Evolutionary conservation across 2,113 vertebrate genomes (phyloP).

Genomic region (Diadophis punctatus): DNA sequence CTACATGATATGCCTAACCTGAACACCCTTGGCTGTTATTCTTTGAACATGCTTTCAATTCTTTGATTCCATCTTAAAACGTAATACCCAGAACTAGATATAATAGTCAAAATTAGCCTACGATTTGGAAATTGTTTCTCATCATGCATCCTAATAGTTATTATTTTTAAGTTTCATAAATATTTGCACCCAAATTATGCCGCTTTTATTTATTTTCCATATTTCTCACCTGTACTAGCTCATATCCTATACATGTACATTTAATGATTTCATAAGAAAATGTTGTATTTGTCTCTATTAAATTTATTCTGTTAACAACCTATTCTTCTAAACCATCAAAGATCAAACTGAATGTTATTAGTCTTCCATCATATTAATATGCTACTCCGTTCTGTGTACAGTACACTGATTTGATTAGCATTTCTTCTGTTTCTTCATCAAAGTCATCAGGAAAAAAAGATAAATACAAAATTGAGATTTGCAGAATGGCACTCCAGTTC

Average conservation of each 20-base stretch:
- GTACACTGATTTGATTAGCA: background rate
- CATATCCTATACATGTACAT: background rate
- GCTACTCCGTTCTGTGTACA: background rate
- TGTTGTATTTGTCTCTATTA: background rate
- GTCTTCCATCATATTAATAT: background rate
- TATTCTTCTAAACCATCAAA: background rate
- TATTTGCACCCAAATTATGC: background rate
- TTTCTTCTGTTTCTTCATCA: background rate
- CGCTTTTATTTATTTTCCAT: background rate
- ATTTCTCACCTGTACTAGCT: background rate
- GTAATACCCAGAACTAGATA: background rate
- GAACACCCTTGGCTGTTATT: background rate
- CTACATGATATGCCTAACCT: background rate
- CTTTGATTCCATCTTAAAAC: background rate
- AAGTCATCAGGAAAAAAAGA: background rate
- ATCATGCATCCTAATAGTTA: background rate
- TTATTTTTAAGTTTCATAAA: background rate
- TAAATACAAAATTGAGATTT: background rate
- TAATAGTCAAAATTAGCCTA: background rate
- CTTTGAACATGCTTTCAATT: background rate
- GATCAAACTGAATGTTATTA: background rate
- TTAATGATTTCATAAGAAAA: background rate
- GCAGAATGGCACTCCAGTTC: background rate
- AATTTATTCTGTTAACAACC: background rate
- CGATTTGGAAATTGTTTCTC: background rate